phyloP scores from a whole-genome alignment of 1,140 invertebrate genomes.

The Holotrichia oblita region DNA sequence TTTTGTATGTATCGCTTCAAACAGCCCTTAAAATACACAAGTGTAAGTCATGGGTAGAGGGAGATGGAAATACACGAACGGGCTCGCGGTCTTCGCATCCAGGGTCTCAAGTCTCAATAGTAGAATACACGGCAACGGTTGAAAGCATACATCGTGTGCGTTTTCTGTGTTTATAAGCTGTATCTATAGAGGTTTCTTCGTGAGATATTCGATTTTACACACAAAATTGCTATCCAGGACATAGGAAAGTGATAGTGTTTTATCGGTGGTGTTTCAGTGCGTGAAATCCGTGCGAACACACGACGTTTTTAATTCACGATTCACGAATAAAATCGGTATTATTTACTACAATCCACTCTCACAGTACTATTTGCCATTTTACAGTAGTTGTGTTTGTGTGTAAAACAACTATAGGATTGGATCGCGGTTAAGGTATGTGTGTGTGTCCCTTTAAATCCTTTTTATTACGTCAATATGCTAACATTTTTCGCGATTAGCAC shows the following conservation, averaged over 20 bases:
- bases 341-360: not conserved
- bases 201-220: not conserved
- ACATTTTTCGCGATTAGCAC: not conserved
- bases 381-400: constrained; percentile 16
- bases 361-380: not conserved
- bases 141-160: constrained; percentile 28
- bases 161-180: not conserved
- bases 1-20: not conserved
- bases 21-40: constrained; percentile 35
- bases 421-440: not conserved
- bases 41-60: constrained; percentile 30
- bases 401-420: not conserved
- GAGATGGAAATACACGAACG: not conserved
- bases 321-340: not conserved
- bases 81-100: constrained; percentile 34
- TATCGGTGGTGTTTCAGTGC: not conserved
- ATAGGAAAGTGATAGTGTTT: not conserved
- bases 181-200: not conserved
- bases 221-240: not conserved
- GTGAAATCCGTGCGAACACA: not conserved
- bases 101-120: constrained; percentile 36
- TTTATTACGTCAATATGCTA: not conserved
- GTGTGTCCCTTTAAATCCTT: not conserved
- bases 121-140: constrained; percentile 17
- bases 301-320: constrained; percentile 12